Conservation (phyloP, 2,888 invertebrate species). For the Eupithecia abbreviata region DNA sequence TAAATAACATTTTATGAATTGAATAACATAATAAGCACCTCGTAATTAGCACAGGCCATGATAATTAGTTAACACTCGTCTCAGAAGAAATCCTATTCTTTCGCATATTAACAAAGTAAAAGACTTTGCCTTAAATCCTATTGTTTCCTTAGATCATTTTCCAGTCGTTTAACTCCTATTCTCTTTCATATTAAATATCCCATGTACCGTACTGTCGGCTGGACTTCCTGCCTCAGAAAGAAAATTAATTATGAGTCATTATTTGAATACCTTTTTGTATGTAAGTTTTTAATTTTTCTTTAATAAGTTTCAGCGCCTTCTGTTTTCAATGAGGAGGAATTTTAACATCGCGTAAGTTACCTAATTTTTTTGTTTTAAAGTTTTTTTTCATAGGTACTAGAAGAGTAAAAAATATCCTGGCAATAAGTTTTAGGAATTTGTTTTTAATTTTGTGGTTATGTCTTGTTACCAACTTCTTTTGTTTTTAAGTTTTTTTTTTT, state of each 20-base stretch:
- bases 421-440: neutral
- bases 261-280: conserved; percentile 66
- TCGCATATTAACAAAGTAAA: conserved; percentile 27
- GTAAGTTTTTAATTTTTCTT: conserved; percentile 41
- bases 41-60: neutral
- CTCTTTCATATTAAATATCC: conserved; percentile 63
- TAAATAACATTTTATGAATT: neutral
- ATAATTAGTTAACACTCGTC: neutral
- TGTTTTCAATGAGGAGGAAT: neutral
- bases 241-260: conserved; percentile 78
- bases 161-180: conserved; percentile 59
- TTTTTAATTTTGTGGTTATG: neutral
- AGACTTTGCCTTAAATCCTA: conserved; percentile 44
- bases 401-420: neutral
- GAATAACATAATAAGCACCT: neutral
- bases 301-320: neutral
- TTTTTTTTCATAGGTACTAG: neutral
- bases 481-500: neutral
- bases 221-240: conserved; percentile 68
- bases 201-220: conserved; percentile 53
- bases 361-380: neutral
- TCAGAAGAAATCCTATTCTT: conserved; percentile 5
- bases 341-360: neutral
- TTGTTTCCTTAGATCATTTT: conserved; percentile 52
- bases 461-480: neutral